A percentile compares a stretch with the other conserved stretches of the same genome.
phyloP scores from a whole-genome alignment of 2,113 vertebrate species.

The Nibea albiflora region DNA sequence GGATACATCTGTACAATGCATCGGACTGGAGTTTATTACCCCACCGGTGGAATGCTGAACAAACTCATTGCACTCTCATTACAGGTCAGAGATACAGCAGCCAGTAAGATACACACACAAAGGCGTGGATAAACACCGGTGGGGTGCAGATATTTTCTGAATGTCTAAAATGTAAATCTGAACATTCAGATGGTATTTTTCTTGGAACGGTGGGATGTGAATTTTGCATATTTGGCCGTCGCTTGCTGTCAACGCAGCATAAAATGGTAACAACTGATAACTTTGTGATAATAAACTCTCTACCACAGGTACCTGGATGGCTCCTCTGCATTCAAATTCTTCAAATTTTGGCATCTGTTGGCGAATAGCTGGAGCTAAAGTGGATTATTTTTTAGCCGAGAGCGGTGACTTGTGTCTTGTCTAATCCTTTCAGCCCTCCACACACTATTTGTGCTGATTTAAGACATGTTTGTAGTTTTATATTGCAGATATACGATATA shows the following conservation, averaged over 20 bases:
- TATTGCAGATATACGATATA: too few species aligned
- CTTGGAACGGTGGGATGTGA: neutral
- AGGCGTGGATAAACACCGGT: neutral
- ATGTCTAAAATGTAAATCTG: constrained; percentile 33
- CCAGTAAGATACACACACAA: neutral
- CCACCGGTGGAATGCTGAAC: neutral
- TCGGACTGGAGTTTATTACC: neutral
- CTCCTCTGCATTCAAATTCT: neutral
- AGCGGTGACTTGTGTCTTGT: too few species aligned
- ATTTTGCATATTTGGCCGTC: constrained; percentile 41
- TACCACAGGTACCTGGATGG: constrained; percentile 3
- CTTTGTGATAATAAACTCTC: constrained; percentile 23
- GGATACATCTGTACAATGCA: neutral
- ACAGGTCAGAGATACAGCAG: constrained; percentile 2
- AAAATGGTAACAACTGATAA: constrained; percentile 19
- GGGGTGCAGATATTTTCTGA: constrained; percentile 29
- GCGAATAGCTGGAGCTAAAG: neutral
- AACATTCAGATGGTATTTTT: constrained; percentile 35
- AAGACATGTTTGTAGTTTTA: neutral
- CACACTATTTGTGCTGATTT: neutral
- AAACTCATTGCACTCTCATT: constrained; percentile 23
- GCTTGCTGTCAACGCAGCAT: constrained; percentile 19
- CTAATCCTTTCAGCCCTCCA: too few species aligned
- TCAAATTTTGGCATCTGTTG: neutral
- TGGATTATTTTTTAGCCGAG: neutral